Evolutionary conservation across 30 jellyfish, hydroid and myxozoan genomes (phyloP).

Genomic region (Cassiopea andromeda): DNA sequence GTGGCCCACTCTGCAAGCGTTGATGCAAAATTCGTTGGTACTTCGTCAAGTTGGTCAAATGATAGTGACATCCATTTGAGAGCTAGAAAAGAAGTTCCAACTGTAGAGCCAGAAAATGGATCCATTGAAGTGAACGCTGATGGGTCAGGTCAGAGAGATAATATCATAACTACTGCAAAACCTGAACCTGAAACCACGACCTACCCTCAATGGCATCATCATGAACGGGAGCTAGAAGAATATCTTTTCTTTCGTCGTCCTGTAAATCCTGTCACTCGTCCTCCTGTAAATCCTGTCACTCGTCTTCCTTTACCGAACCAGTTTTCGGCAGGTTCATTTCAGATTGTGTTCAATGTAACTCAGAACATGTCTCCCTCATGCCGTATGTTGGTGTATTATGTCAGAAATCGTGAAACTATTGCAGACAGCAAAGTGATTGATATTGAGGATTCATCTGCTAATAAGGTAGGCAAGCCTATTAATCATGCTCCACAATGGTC

Average conservation of each 20-base stretch:
- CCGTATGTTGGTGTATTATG: slow-evolving; percentile 81
- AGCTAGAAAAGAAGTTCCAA: neutral
- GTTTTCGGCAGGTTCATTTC: slow-evolving; percentile 58
- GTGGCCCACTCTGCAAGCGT: slow-evolving; percentile 67
- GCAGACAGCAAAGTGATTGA: slow-evolving; percentile 80
- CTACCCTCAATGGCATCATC: too few species aligned
- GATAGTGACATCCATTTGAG: neutral
- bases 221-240: too few species aligned
- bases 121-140: neutral
- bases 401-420: slow-evolving; percentile 76
- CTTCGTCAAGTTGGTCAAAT: slow-evolving; percentile 11
- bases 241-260: too few species aligned
- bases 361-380: slow-evolving; percentile 86
- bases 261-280: too few species aligned
- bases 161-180: too few species aligned
- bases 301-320: slow-evolving; percentile 85
- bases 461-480: slow-evolving; percentile 40
- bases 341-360: slow-evolving; percentile 52
- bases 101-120: neutral
- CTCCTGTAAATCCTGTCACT: too few species aligned
- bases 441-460: slow-evolving; percentile 64
- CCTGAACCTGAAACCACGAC: too few species aligned
- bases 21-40: slow-evolving; percentile 32
- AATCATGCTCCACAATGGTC: too few species aligned
- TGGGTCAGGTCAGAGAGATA: neutral